Evolutionary conservation across 2,797 vertebrate species (phyloP).

Genomic region (Gallinago stenura): DNA sequence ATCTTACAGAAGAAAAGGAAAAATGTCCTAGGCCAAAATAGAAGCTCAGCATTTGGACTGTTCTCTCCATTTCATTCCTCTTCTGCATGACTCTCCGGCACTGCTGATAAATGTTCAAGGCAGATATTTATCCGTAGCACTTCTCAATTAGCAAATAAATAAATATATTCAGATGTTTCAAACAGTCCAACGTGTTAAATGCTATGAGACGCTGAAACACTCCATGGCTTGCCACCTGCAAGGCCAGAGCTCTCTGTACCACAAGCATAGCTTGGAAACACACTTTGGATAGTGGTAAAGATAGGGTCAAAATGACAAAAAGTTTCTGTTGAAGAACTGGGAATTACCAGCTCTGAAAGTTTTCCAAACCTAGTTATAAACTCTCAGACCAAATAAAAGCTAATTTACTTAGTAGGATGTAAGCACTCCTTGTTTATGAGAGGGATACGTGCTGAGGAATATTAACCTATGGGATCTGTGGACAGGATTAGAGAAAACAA

Average conservation of each 20-base stretch:
- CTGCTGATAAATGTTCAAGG: not conserved
- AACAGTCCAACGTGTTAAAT: not conserved
- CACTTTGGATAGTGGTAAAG: not conserved
- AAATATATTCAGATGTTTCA: not conserved
- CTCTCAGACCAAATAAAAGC: not conserved
- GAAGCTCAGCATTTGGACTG: not conserved
- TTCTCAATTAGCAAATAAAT: not conserved
- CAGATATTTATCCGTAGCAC: not conserved
- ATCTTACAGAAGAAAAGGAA: not conserved
- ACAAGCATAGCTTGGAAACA: not conserved
- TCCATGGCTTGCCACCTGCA: not conserved
- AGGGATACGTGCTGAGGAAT: not conserved
- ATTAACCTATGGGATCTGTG: not conserved
- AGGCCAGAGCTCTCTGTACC: not conserved
- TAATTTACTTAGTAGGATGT: not conserved
- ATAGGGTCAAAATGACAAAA: not conserved
- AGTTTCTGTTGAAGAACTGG: not conserved
- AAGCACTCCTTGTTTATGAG: not conserved
- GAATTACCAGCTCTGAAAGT: not conserved
- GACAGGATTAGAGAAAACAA: not conserved
- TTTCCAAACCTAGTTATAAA: not conserved
- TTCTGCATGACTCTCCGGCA: not conserved
- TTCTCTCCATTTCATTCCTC: not conserved
- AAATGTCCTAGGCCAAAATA: slow-evolving; percentile 1
- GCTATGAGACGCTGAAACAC: not conserved